A percentile compares a stretch with the other conserved stretches of the same genome.
These are phyloP conservation scores for Labeo rohita DNA, from an alignment of 2,113 vertebrate genomes.

Conservation along the genomic window DNA sequence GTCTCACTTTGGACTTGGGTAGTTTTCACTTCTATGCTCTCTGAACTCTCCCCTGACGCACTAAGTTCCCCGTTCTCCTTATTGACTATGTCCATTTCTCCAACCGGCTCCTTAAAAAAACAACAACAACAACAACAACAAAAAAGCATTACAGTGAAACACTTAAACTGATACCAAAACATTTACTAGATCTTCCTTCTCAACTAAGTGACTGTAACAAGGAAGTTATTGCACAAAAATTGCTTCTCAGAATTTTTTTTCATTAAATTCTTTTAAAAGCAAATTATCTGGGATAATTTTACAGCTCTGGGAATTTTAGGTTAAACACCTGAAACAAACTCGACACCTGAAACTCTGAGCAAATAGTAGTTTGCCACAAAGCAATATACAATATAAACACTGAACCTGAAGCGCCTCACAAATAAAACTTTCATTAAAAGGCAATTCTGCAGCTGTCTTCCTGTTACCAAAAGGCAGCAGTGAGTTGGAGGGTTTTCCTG, in stretches of 20 bases:
- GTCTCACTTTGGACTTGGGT: slow-evolving; percentile 41
- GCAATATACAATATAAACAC: not conserved
- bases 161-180: not conserved
- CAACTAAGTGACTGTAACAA: not conserved
- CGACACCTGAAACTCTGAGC: too few species aligned
- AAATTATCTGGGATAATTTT: not conserved
- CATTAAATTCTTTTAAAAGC: not conserved
- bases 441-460: not conserved
- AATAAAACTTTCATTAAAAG: not conserved
- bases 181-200: too few species aligned
- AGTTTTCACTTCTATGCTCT: slow-evolving; percentile 60
- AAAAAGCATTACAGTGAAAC: slow-evolving; percentile 26
- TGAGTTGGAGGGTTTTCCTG: not conserved
- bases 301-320: not conserved
- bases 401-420: not conserved
- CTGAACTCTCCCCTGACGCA: slow-evolving; percentile 70
- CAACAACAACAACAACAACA: not conserved
- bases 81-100: slow-evolving; percentile 70
- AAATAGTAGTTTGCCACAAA: too few species aligned
- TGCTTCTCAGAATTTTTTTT: not conserved
- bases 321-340: not conserved
- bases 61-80: slow-evolving; percentile 75
- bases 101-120: slow-evolving; percentile 53
- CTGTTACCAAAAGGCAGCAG: not conserved
- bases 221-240: not conserved